Evolutionary conservation across 2,888 invertebrate genomes (phyloP), one percentile per base, ranked within the genome.

Genomic region (Melanargia galathea): DNA sequence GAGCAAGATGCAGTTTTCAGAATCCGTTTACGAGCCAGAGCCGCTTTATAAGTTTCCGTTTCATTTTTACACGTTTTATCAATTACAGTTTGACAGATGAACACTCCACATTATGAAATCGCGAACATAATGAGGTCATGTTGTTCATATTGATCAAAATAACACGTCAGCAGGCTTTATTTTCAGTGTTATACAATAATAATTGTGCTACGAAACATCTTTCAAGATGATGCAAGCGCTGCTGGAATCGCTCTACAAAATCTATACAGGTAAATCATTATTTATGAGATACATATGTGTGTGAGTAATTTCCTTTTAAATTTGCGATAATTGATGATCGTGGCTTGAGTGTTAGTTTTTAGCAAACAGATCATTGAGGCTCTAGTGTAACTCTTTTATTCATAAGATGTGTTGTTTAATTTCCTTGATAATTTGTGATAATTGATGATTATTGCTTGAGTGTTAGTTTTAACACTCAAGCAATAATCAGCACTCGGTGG

Each of bases 221-320:
- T 71, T 70, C 81, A 91, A 86, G 73, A 91, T 90, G 90, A 90
- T 91, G 90, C 90, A 91, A 80, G 91, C 90, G 77, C 80, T 91
- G 71, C 75, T 91, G 79, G 90, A 88, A 62, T 90, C 91, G 62
- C 81, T 90, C 63, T 86, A 84, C 79, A 90, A 81, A 78, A 91
- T 91, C 75, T 91, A 90, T 71, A 72, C 89, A 87, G 90, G 90
- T 91, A 75, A 85, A 13, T 20, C 5, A 11, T 43, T 51, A 6
- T 26, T 4, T 40, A 5, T 16, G 2, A n/a, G n/a, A n/a, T 18
- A 24, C n/a, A 5, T 26, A 20, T 35, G 11, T 22, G 22, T 16
- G 13, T 46, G 20, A n/a, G 16, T 18, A 7, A n/a, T 40, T 16
- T 40, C 5, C 7, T n/a, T 40, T 5, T n/a, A n/a, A n/a, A n/a